Base-by-base conservation (phyloP, 2,888 invertebrate genomes). In the Baronia brevicornis region DNA sequence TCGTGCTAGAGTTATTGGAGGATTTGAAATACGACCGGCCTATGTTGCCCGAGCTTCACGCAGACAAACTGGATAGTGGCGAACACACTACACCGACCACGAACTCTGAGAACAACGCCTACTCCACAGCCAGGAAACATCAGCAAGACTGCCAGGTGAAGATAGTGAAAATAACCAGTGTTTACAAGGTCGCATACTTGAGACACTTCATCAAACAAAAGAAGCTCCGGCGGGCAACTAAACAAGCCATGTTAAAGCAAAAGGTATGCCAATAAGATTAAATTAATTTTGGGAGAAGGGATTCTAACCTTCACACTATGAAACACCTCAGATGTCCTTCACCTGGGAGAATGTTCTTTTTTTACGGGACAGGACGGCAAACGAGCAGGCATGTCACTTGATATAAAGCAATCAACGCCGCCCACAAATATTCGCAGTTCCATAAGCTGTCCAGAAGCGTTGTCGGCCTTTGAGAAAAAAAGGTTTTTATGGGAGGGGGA, bases 111-210 rank as follows among this genome's bases (percentile, higher is more conserved):
- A 48, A 57, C 44, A 72, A 65, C 50, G 48, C 67, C 1, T 70
- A 71, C 48, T 67, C 71, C 0, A 60, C 73, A 1, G 36, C 61
- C 3, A 66, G 62, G 43, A 72, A 70, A 21, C 33, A 52, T 15
- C 59, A 64, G 20, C 60, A 64, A 26, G 72, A 77, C 26, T 75
- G 68, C 44, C 64, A 60, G 18, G 66, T 80, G 30, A 79, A 77
- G 48, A 72, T 84, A 29, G 65, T 80, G 26, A 72, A 71, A 60
- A 74, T 82, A 21, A 80, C 79, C 31, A 82, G 78, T 40, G 73
- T 82, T 8, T 82, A 77, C 54, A 77, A 72, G 57, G 69, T 80
- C 11, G 72, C 79, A 11, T 77, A 71, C 50, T 64, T 79, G 18
- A 77, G 66, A 40, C 67, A 77, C 45, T 78, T 67, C 46, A 75